Percentiles rank a stretch among this genome's conserved stretches.
Conservation (phyloP, 2,888 invertebrate species). For the Orchesella flavescens region DNA sequence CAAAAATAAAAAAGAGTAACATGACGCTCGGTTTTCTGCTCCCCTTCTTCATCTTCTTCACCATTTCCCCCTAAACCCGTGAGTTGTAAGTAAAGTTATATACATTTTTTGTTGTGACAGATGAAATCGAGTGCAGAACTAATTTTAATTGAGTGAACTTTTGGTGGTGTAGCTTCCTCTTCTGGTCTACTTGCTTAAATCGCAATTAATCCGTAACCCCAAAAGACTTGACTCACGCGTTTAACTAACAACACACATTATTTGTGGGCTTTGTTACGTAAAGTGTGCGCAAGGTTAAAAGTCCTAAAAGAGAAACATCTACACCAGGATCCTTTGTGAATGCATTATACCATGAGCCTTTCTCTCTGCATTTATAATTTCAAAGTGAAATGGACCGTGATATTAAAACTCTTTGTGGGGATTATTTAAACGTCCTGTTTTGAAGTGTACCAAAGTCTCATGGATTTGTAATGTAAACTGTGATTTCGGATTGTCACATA, state of each 20-base stretch:
- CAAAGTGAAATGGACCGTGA: conserved; percentile 46
- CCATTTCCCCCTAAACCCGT: not conserved
- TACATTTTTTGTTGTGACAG: conserved; percentile 55
- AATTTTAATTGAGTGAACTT: conserved; percentile 61
- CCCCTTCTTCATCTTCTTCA: not conserved
- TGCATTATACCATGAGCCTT: not conserved
- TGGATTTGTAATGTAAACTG: no score
- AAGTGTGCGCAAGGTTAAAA: no score
- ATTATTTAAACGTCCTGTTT: not conserved
- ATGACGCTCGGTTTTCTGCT: not conserved
- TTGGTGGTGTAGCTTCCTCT: no score
- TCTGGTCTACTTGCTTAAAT: not conserved
- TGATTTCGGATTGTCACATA: no score
- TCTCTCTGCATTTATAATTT: conserved; percentile 47
- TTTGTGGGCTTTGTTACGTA: no score
- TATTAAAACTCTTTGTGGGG: conserved; percentile 36
- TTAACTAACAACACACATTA: not conserved
- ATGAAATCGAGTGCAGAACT: conserved; percentile 64
- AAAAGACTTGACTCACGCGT: conserved; percentile 14
- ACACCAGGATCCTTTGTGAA: not conserved
- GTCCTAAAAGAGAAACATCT: not conserved
- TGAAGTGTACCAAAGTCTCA: no score
- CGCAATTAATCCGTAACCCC: conserved; percentile 33
- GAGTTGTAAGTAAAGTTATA: not conserved
- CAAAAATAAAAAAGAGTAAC: no score